Conservation (phyloP, 92 coral and sea anemone species). For the Muricea muricata region DNA sequence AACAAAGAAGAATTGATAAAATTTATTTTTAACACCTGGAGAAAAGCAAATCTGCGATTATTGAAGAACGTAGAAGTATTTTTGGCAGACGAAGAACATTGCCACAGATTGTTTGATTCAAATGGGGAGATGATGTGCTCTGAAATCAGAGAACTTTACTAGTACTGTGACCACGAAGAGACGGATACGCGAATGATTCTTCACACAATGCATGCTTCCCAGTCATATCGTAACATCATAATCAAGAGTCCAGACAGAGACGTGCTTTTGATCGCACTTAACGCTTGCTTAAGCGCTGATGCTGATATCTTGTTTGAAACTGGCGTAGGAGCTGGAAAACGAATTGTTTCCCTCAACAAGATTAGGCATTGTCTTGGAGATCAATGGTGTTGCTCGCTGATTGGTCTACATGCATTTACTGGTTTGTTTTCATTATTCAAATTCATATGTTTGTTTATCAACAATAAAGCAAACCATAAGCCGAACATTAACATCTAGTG, state of each 20-base stretch:
- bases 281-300: neutral
- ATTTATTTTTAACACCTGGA: neutral
- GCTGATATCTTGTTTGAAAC: neutral
- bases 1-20: neutral
- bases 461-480: neutral
- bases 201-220: slow-evolving; percentile 10
- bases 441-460: neutral
- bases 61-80: neutral
- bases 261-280: neutral
- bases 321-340: neutral
- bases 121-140: slow-evolving; percentile 12
- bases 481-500: too few relatives aligned
- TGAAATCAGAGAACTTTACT: neutral
- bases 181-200: slow-evolving; percentile 12
- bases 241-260: too few relatives aligned
- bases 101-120: slow-evolving; percentile 44
- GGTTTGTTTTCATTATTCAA: neutral
- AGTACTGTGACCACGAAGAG: slow-evolving; percentile 21
- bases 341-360: neutral
- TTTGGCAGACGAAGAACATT: neutral
- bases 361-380: neutral
- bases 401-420: slow-evolving; percentile 9
- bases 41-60: neutral
- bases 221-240: neutral
- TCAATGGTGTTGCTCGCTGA: too few relatives aligned